These are phyloP conservation scores for Acanthaster planci DNA, from an alignment of 35 echinoderm and acorn worm genomes.

Conservation along the genomic window DNA sequence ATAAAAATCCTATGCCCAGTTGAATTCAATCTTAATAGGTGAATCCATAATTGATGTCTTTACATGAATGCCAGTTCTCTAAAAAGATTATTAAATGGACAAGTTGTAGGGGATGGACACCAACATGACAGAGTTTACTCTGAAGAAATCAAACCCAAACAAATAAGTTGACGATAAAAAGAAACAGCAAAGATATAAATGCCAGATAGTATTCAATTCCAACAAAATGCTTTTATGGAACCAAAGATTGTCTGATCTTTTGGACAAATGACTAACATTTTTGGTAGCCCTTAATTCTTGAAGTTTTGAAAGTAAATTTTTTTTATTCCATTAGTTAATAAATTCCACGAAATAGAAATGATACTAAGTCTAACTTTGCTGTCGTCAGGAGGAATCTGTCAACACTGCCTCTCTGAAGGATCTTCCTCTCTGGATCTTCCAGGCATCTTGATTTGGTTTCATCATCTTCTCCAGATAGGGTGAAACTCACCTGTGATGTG, in stretches of 20 bases:
- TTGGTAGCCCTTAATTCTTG: not conserved
- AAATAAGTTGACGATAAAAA: too few relatives aligned
- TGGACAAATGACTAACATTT: not conserved
- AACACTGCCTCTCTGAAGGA: conserved; percentile 59
- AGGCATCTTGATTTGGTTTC: conserved; percentile 76
- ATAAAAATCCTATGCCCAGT: too few relatives aligned
- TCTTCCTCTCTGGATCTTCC: conserved; percentile 77
- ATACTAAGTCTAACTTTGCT: conserved; percentile 41
- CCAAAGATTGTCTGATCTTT: not conserved
- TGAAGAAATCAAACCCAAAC: too few relatives aligned
- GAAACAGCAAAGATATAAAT: too few relatives aligned
- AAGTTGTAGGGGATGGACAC: too few relatives aligned
- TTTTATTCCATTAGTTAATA: not conserved
- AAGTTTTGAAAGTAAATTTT: not conserved
- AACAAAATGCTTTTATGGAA: too few relatives aligned
- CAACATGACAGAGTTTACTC: too few relatives aligned
- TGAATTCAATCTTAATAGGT: too few relatives aligned
- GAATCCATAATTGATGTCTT: too few relatives aligned
- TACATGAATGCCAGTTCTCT: too few relatives aligned
- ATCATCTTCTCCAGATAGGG: conserved; percentile 90
- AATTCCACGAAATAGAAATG: not conserved
- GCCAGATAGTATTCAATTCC: too few relatives aligned
- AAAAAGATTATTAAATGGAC: too few relatives aligned
- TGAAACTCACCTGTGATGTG: conserved; percentile 75
- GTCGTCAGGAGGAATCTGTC: conserved; percentile 86